These are phyloP conservation scores for Xiphophorus birchmanni DNA, from an alignment of 2,797 vertebrate species.

Conservation along the genomic window DNA sequence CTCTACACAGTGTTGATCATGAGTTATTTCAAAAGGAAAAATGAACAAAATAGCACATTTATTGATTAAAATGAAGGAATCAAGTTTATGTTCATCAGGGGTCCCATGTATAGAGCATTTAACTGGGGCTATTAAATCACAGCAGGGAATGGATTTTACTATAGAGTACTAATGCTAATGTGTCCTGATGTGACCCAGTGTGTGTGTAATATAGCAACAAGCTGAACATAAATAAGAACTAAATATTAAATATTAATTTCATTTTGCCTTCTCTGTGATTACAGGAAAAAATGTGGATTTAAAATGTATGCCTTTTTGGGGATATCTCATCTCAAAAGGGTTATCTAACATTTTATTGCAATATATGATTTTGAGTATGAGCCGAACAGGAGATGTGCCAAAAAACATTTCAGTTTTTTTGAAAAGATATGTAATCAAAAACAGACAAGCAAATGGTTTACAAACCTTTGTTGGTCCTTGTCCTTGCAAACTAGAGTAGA, in stretches of 20 bases:
- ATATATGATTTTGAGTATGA: not conserved
- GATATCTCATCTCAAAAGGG: not conserved
- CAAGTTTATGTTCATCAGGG: constrained; percentile 7
- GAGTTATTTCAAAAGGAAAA: constrained; percentile 5
- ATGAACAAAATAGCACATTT: not conserved
- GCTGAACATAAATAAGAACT: not conserved
- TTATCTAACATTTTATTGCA: not conserved
- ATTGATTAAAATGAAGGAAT: not conserved
- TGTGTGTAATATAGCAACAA: constrained; percentile 48
- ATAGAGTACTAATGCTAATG: constrained; percentile 29
- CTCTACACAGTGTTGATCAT: not conserved
- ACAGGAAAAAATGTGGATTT: not conserved
- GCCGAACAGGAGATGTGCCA: not conserved
- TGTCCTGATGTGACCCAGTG: constrained; percentile 32
- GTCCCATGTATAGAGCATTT: constrained; percentile 41
- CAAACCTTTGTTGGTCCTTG: constrained; percentile 47
- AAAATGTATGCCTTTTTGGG: not conserved
- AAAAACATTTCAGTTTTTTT: not conserved
- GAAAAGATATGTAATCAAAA: not conserved
- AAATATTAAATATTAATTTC: not conserved
- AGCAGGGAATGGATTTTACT: constrained; percentile 43
- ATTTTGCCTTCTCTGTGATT: not conserved
- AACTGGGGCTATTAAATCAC: constrained; percentile 50
- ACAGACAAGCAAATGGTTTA: constrained; percentile 15
- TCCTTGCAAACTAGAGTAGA: constrained; percentile 52